Evolutionary conservation across 2,797 vertebrate genomes (phyloP).

Genomic region (Artibeus jamaicensis): DNA sequence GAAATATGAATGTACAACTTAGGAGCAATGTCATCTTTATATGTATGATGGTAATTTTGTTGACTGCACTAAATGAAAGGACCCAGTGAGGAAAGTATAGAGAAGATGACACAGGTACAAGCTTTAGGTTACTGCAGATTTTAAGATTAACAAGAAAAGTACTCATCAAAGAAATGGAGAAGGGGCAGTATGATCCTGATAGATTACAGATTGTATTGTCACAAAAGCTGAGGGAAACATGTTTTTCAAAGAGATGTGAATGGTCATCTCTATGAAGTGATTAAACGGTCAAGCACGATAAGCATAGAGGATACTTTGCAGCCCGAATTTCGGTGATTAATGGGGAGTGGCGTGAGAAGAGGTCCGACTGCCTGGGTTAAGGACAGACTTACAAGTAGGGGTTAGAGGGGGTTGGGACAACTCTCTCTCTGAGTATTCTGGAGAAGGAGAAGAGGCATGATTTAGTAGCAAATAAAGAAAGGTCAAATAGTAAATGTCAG

Average conservation of each 20-base stretch:
- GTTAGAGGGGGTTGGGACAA: neutral
- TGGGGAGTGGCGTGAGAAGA: fast-evolving
- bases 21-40: neutral
- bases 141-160: neutral
- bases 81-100: neutral
- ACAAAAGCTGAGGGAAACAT: neutral
- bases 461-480: neutral
- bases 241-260: neutral
- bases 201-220: neutral
- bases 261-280: neutral
- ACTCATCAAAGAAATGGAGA: neutral
- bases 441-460: neutral
- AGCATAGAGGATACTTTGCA: neutral
- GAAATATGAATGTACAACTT: neutral
- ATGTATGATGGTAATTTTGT: neutral
- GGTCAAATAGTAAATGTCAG: neutral
- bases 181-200: neutral
- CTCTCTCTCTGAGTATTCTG: neutral
- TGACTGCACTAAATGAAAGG: neutral
- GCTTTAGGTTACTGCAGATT: neutral
- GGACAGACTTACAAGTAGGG: neutral
- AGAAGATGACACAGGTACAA: fast-evolving
- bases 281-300: neutral
- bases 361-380: too few relatives aligned
- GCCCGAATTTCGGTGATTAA: neutral